Evolutionary conservation across 2,888 invertebrate genomes (phyloP).

Genomic region (Brachypalpus laphriformis): DNA sequence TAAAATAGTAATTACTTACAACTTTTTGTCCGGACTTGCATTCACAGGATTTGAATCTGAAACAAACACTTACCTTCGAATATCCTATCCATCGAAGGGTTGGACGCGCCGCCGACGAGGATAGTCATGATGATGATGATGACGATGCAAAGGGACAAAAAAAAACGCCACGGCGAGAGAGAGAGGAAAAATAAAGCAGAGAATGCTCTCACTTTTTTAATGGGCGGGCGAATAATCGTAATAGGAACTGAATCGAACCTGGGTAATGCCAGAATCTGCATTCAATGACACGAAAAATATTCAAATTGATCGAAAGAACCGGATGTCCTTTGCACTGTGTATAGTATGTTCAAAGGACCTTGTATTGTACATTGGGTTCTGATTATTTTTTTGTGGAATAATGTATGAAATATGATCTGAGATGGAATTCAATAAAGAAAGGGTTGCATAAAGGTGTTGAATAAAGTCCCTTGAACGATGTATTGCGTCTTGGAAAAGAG

Average conservation of each 20-base stretch:
- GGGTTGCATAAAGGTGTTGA: constrained; percentile 67
- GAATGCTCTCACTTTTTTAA: constrained; percentile 40
- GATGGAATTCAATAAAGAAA: constrained; percentile 49
- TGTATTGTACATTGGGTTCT: constrained; percentile 31
- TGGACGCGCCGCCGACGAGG: constrained; percentile 7
- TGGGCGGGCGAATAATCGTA: constrained; percentile 74
- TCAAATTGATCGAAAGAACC: constrained; percentile 76
- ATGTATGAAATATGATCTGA: constrained; percentile 70
- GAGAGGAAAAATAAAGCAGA: neutral
- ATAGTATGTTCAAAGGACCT: neutral
- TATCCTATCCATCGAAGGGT: constrained; percentile 45
- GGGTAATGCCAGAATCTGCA: constrained; percentile 76
- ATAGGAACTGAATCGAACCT: constrained; percentile 73
- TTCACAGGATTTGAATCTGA: constrained; percentile 58
- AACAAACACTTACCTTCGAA: constrained; percentile 49
- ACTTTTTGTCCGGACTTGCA: constrained; percentile 49
- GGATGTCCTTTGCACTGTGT: constrained; percentile 66
- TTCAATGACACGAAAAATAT: constrained; percentile 77
- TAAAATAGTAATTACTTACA: constrained; percentile 75
- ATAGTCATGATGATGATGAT: constrained; percentile 28
- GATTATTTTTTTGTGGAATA: constrained; percentile 38
- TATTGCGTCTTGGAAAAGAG: constrained; percentile 21
- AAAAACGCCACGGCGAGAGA: constrained; percentile 8
- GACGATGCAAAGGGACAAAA: constrained; percentile 18
- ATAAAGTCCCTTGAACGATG: constrained; percentile 15